Base-by-base conservation (phyloP, 2,113 vertebrate species). In the Ia io region DNA sequence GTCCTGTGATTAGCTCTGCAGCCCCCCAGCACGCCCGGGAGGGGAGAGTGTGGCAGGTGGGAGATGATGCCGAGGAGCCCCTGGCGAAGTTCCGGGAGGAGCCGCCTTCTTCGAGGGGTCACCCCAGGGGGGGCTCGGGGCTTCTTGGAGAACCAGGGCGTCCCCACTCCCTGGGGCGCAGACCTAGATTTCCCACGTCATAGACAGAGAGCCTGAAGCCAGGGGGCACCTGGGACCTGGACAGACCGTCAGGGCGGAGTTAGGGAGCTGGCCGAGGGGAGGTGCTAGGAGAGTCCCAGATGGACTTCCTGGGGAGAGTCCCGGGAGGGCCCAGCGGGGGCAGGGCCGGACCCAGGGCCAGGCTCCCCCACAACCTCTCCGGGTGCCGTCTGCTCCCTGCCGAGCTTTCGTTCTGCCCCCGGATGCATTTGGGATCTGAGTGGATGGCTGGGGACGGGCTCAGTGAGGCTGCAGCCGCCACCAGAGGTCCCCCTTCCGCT, bases 401-500 rank as follows among this genome's bases (percentile, higher is more conserved):
- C 5, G n/a, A 35, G 59, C 80, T 93, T 90, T 76, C 67, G 37
- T 70, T 91, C 18, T 85, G 25, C 25, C 10, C 28, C 40, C 18
- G 32, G 42, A 22, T 18, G 88, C 37, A 59, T n/a, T 47, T 40
- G 82, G 35, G 90, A 77, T 93, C 91, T 32, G 71, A 86, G 25
- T 32, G 63, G 40, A 74, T 53, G 73, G 44, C 82, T 44, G 86
- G 83, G 90, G 91, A 93, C 22, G 23, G 67, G 0, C 11, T 25
- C 53, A 0, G 18, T n/a, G 53, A 25, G 56, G 44, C 69, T 20
- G 69, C 30, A 35, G 40, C 28, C 4, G 0, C 96, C 92, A 96
- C 96, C 95, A 97, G 96, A 96, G 90, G 84, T 90, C 97, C 86
- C 69, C 61, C 86, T 92, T 80, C 85, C 25, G 63, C 49, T 87